phyloP scores from a whole-genome alignment of 2,113 vertebrate species.

The Megaceryle torquata region DNA sequence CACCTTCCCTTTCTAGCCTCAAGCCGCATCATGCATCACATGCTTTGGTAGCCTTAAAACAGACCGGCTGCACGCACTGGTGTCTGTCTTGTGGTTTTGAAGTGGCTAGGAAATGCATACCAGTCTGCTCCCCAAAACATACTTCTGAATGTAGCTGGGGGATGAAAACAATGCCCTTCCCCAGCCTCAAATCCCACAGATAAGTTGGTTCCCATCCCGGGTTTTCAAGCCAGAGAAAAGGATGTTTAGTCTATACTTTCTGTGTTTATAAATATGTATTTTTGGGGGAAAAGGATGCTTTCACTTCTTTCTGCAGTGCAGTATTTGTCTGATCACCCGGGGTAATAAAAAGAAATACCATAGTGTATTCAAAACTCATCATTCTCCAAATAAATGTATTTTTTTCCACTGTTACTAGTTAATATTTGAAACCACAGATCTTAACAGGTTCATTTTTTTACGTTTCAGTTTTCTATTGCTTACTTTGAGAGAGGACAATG shows the following conservation, averaged over 20 bases:
- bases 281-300: neutral
- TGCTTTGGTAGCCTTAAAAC: conserved; percentile 10
- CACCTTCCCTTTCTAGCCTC: conserved; percentile 12
- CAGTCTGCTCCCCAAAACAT: neutral
- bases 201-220: neutral
- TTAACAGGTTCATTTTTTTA: neutral
- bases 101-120: neutral
- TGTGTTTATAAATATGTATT: neutral
- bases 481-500: neutral
- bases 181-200: neutral
- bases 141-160: neutral
- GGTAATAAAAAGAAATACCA: neutral
- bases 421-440: neutral
- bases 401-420: neutral
- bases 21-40: neutral
- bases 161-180: neutral
- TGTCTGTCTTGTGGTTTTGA: neutral
- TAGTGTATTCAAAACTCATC: neutral
- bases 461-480: neutral
- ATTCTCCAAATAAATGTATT: neutral
- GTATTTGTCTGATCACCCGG: neutral
- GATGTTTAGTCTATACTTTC: neutral
- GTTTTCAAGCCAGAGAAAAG: conserved; percentile 7
- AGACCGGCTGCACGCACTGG: neutral
- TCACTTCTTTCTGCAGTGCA: neutral